Evolutionary conservation across 1,140 invertebrate species (phyloP), one percentile per base, ranked within the genome.

Genomic region (Drosophila tropicalis): DNA sequence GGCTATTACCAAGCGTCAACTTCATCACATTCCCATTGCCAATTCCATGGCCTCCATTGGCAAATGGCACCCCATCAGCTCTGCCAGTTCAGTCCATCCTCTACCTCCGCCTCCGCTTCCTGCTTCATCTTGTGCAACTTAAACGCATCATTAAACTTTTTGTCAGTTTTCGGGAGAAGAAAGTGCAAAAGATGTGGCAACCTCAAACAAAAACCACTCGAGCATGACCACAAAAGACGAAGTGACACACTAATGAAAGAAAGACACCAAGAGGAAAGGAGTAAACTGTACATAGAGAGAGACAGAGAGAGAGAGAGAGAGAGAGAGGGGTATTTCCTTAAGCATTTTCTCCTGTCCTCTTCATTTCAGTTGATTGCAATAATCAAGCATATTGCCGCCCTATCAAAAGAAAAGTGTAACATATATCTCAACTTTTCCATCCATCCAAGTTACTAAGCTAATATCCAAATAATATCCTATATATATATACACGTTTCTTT

Each of bases 131-230:
- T 62, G 68, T 79, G 70, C 79, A 79, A 67, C 78, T 90, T 84
- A 79, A 90, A 71, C 78, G 85, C 85, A 90, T 90, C 85, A 90
- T 90, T 90, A 90, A 90, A 86, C 85, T 87, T 89, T 61, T 89
- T 83, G 83, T 80, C 84, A 83, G 71, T 67, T 82, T 62, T 55
- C 72, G 67, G 41, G 41, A 65, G 40, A 32, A 39, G 63, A 44
- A 60, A 41, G 39, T 44, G 56, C 60, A 67, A 58, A 22, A 70
- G 65, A 72, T 79, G 75, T 72, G 82, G 68, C 68, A 76, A 67
- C 79, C 72, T 72, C 72, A 82, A 66, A 54, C 15, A 71, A 56
- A 68, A 81, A 69, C 65, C 69, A 68, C 67, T 76, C 69, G 83
- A 87, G 70, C 72, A 67, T 67, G 44, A 68, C 60, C 41, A 70